A percentile compares a stretch with the other conserved stretches of the same genome.
These are phyloP conservation scores for Desmophyllum pertusum DNA, from an alignment of 92 coral and sea anemone genomes.

Conservation along the genomic window DNA sequence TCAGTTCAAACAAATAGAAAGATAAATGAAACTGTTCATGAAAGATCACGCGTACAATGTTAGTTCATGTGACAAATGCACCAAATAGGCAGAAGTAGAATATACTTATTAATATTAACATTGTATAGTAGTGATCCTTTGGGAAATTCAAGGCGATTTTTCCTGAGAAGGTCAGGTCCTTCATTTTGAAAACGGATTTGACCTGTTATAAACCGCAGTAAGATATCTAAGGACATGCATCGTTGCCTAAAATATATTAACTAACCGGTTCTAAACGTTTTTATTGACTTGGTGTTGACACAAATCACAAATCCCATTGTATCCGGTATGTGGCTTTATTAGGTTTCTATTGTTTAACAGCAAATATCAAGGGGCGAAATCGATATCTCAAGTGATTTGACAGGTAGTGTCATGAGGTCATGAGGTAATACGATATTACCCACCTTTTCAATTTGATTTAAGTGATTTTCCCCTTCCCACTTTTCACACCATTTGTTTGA, in stretches of 20 bases:
- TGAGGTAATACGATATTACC: not conserved
- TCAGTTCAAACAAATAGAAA: no score
- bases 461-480: constrained; percentile 14
- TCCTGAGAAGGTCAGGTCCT: no score
- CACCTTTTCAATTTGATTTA: not conserved
- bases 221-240: not conserved
- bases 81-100: no score
- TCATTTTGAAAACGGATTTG: no score
- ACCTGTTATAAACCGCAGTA: no score
- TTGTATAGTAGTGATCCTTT: no score
- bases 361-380: not conserved
- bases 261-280: not conserved
- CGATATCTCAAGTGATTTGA: not conserved
- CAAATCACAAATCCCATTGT: not conserved
- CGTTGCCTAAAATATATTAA: not conserved
- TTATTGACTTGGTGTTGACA: not conserved
- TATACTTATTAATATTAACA: no score
- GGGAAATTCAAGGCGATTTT: not conserved
- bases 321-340: not conserved
- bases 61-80: no score
- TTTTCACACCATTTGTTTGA: not conserved
- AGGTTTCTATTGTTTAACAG: not conserved
- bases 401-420: constrained; percentile 18
- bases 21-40: no score
- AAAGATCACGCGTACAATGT: no score